Conservation (phyloP, 2,797 vertebrate genomes). For the Tapera naevia region DNA sequence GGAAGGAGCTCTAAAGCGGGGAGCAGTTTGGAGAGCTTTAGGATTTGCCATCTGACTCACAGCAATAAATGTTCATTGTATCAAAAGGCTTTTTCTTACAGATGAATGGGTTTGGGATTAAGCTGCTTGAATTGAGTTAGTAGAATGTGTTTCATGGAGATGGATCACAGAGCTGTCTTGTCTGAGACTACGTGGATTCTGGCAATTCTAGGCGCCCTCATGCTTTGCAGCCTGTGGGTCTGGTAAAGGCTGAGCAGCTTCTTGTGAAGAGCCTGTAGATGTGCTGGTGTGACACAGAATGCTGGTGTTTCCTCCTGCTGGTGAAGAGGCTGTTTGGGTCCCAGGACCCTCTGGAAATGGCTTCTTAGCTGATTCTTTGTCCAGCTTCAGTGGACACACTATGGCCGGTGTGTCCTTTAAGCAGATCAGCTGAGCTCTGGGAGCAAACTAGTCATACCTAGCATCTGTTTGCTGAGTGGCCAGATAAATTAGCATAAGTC, state of each 20-base stretch:
- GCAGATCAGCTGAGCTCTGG: background rate
- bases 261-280: background rate
- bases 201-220: background rate
- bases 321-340: background rate
- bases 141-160: background rate
- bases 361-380: background rate
- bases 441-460: background rate
- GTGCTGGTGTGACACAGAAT: background rate
- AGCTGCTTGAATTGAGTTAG: background rate
- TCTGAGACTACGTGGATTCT: background rate
- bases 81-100: background rate
- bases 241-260: background rate
- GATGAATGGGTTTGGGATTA: background rate
- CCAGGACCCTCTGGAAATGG: background rate
- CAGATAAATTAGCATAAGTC: background rate
- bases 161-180: background rate
- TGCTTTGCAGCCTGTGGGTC: background rate
- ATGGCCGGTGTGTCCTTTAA: background rate
- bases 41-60: background rate
- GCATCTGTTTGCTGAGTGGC: background rate
- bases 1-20: background rate
- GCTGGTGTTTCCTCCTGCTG: background rate
- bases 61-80: background rate
- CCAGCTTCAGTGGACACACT: background rate
- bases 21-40: background rate